Conservation (phyloP, 2,797 vertebrate genomes). For the Alca torda region DNA sequence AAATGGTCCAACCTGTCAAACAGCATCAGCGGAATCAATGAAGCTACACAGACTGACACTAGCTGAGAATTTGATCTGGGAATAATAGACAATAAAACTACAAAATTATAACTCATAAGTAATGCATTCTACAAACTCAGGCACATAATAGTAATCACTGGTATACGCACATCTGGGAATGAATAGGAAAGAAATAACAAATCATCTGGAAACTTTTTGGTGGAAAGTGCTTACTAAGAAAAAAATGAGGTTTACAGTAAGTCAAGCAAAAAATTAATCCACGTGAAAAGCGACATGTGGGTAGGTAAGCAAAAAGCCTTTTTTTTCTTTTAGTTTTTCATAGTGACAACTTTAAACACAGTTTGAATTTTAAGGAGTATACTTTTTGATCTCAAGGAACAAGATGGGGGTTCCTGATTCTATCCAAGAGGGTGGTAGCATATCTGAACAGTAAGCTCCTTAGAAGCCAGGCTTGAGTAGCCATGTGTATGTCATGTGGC, state of each 20-base stretch:
- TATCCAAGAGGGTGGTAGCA: neutral
- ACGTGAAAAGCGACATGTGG: fast-evolving
- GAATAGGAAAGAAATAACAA: constrained; percentile 6
- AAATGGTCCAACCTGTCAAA: neutral
- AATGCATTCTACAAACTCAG: neutral
- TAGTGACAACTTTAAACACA: neutral
- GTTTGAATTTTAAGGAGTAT: neutral
- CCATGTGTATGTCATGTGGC: neutral
- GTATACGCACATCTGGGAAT: neutral
- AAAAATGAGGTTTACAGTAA: neutral
- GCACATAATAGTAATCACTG: neutral
- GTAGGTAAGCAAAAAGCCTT: neutral
- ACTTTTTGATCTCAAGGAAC: neutral
- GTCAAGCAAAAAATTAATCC: neutral
- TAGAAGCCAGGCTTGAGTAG: neutral
- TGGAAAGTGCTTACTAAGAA: neutral
- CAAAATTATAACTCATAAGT: neutral
- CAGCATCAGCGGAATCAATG: neutral
- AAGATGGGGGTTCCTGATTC: neutral
- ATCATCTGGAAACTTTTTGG: constrained; percentile 20
- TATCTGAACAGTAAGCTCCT: neutral
- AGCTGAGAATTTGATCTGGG: neutral
- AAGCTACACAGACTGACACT: neutral
- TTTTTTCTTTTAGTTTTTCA: neutral
- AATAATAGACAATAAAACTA: neutral